Evolutionary conservation across 1,140 invertebrate genomes (phyloP), one percentile per base, ranked within the genome.

Genomic region (Cyrtorhinus lividipennis): DNA sequence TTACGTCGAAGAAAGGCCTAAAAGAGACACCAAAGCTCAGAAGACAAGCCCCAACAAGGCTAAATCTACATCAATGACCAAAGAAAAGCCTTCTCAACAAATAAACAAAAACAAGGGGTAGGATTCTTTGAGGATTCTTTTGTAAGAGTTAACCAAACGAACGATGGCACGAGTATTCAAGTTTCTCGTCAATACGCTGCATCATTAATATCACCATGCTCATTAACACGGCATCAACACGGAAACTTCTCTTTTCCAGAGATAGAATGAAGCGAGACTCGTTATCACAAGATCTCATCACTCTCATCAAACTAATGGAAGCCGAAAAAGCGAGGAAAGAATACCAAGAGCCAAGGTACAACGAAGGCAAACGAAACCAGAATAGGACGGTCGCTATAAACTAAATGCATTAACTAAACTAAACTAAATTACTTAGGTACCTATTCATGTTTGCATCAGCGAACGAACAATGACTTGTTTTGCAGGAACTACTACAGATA

Each of bases 1-100:
- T 15, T 57, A 48, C 23, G 46, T 58, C 25, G 62, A 63, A 24
- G 62, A 53, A 3, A 57, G 62, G 26, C 3, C 48, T 57, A 63
- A 63, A 45, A 10, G 62, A 24, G 62, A 63, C 20, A 46, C 56
- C 13, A 44, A 63, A n/a, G 58, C 57, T 25, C 22, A 10, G 24
- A 24, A 24, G 10, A 44, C 61, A 25, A 8, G 26, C 13, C n/a
- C 46, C 25, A 61, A 46, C 25, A 61, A 61, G 22, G 26, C 27
- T 8, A 53, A 53, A 20, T 22, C 48, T 13, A 53, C 48, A 12
- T 53, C 48, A 3, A 53, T 53, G 48, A 53, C 48, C 48, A 53
- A 53, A 53, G 48, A 15, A 20, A 53, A 53, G 18, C 48, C 48
- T 20, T 8, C 48, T 10, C 48, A 53, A 20, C 48, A 53, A 20